Percentiles rank a stretch among this genome's conserved stretches.
phyloP scores from a whole-genome alignment of 2,888 invertebrate genomes.

The Camponotus fellah region DNA sequence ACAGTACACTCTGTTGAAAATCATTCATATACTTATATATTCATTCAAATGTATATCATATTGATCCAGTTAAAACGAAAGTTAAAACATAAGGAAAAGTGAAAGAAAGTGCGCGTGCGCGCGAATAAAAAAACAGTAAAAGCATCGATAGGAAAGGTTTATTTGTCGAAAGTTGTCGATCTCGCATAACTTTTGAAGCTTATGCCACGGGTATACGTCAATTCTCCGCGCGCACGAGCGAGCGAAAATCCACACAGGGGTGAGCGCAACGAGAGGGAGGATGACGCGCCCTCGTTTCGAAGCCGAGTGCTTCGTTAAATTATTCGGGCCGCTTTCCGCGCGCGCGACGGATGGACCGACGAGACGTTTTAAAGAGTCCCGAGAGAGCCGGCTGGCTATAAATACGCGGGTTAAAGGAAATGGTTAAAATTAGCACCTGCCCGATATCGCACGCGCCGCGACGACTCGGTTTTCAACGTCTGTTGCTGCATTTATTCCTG shows the following conservation, averaged over 20 bases:
- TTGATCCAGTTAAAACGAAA: conserved; percentile 1
- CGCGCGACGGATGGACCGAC: conserved; percentile 75
- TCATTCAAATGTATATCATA: neutral
- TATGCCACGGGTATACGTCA: conserved; percentile 38
- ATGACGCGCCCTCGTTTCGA: conserved; percentile 69
- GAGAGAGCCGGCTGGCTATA: conserved; percentile 74
- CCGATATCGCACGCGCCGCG: conserved; percentile 38
- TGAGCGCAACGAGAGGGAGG: conserved; percentile 26
- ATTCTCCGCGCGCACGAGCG: conserved; percentile 35
- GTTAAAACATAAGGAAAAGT: neutral
- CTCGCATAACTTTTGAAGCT: conserved; percentile 45
- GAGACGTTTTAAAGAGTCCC: conserved; percentile 77
- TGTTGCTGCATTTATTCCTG: conserved; percentile 26
- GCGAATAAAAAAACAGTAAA: conserved; percentile 7
- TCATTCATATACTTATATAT: neutral
- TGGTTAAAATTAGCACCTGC: conserved; percentile 74
- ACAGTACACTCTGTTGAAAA: neutral
- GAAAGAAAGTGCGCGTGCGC: neutral
- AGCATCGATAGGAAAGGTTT: conserved; percentile 40
- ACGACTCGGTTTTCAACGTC: conserved; percentile 30
- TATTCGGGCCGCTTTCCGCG: conserved; percentile 72
- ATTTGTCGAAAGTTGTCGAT: conserved; percentile 38
- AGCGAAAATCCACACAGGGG: conserved; percentile 35
- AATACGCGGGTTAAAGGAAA: conserved; percentile 74
- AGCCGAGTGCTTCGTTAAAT: conserved; percentile 68